These are phyloP conservation scores for Drosophila melanogaster DNA, from an alignment of 1,140 invertebrate genomes.

Conservation along the genomic window Release_6_plus_ISO1_MT NT_033777.3:6062001-6062500, in stretches of 20 bases:
- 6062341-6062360: conserved; percentile 71
- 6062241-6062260: background rate
- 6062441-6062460: conserved; percentile 73
- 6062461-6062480: conserved; percentile 69
- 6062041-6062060: too few relatives aligned
- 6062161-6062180: too few relatives aligned
- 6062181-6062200: too few relatives aligned
- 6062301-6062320: conserved; percentile 25
- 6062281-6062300: conserved; percentile 16
- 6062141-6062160: too few relatives aligned
- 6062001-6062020: too few relatives aligned
- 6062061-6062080: too few relatives aligned
- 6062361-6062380: conserved; percentile 61
- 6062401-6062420: conserved; percentile 4
- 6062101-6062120: too few relatives aligned
- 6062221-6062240: background rate
- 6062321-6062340: conserved; percentile 25
- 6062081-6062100: too few relatives aligned
- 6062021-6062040: too few relatives aligned
- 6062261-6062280: background rate
- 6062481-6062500: conserved; percentile 75
- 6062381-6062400: conserved; percentile 9
- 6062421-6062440: conserved; percentile 25
- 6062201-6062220: background rate
- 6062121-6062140: too few relatives aligned